Conservation (phyloP, 2,797 vertebrate species). For the Protosalanx chinensis region DNA sequence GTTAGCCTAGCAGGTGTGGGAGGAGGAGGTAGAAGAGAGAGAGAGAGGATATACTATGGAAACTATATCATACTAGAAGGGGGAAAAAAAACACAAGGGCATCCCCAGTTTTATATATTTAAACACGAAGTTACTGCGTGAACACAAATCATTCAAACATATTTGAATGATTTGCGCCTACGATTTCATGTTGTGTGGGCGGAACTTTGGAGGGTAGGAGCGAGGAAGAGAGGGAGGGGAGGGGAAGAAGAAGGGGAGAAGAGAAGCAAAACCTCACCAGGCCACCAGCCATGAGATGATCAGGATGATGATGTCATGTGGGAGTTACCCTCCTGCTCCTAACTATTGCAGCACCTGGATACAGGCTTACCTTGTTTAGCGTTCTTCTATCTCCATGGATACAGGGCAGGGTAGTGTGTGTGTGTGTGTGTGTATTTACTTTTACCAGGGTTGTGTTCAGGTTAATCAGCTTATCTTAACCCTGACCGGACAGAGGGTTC, state of each 20-base stretch:
- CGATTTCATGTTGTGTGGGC: too few relatives aligned
- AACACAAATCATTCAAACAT: too few relatives aligned
- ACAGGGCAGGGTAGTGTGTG: constrained; percentile 4
- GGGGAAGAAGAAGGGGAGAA: background rate
- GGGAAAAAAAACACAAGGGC: too few relatives aligned
- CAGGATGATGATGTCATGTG: background rate
- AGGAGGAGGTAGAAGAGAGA: background rate
- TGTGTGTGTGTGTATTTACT: background rate
- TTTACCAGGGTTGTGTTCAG: background rate
- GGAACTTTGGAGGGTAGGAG: too few relatives aligned
- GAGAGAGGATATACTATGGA: background rate
- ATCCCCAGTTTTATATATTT: too few relatives aligned
- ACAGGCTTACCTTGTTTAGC: constrained; percentile 1
- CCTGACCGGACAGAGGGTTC: background rate
- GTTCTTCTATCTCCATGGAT: background rate
- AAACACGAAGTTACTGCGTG: too few relatives aligned
- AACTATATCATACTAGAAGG: too few relatives aligned
- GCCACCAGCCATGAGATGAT: background rate
- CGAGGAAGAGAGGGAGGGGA: background rate
- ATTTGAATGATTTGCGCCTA: too few relatives aligned
- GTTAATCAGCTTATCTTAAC: background rate
- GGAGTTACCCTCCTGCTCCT: constrained; percentile 2
- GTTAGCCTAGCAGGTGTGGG: background rate
- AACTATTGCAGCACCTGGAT: constrained; percentile 7
- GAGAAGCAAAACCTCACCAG: background rate